Evolutionary conservation across 2,888 invertebrate species (phyloP).

Genomic region (Thelaira solivaga): DNA sequence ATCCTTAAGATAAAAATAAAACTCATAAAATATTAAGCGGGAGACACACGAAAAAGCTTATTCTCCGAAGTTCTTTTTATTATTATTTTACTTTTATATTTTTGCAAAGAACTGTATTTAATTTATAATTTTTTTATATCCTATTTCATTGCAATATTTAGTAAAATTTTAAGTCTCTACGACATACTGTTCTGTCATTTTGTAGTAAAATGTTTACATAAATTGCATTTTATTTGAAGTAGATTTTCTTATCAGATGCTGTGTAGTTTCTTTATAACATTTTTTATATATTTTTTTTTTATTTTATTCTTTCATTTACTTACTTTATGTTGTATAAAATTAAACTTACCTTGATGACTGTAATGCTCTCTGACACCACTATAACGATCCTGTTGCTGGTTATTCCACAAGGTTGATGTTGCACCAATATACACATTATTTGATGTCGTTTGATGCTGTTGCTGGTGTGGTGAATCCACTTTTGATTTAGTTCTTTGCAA

Average conservation of each 20-base stretch:
- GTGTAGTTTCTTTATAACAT: not conserved
- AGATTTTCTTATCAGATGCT: constrained; percentile 21
- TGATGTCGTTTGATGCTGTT: constrained; percentile 66
- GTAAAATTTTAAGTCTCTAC: too few relatives aligned
- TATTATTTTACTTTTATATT: too few relatives aligned
- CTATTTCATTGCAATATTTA: too few relatives aligned
- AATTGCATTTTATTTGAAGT: not conserved
- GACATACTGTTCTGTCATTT: not conserved
- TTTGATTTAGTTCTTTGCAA: constrained; percentile 72
- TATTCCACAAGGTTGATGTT: constrained; percentile 76
- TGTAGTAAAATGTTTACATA: not conserved
- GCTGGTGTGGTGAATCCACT: constrained; percentile 65
- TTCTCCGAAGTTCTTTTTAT: too few relatives aligned
- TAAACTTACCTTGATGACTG: constrained; percentile 71
- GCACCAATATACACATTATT: constrained; percentile 75
- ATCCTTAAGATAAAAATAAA: too few relatives aligned
- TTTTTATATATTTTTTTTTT: not conserved
- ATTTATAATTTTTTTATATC: too few relatives aligned
- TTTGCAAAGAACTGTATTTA: too few relatives aligned
- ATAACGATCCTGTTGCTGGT: constrained; percentile 69
- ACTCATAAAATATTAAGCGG: too few relatives aligned
- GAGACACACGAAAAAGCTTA: too few relatives aligned
- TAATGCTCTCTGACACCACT: constrained; percentile 68
- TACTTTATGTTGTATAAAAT: not conserved
- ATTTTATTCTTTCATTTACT: not conserved